A percentile compares a stretch with the other conserved stretches of the same genome.
phyloP scores from a whole-genome alignment of 2,888 invertebrate genomes.

The Plemyria rubiginata region DNA sequence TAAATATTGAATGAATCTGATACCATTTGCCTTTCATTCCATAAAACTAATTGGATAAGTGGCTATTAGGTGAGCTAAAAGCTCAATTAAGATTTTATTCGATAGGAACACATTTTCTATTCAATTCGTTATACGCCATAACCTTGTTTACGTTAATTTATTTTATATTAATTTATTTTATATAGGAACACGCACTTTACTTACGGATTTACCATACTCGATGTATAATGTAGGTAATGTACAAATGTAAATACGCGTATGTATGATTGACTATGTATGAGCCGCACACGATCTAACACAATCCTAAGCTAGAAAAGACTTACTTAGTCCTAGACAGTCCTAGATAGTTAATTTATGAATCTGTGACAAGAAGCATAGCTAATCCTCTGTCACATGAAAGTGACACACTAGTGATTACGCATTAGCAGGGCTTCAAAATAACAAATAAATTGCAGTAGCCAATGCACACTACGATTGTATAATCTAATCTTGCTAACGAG shows the following conservation, averaged over 20 bases:
- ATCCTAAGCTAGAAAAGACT: neutral
- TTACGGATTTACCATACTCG: no score
- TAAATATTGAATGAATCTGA: constrained; percentile 3
- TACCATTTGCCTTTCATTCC: neutral
- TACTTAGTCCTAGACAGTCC: neutral
- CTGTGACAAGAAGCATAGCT: constrained; percentile 6
- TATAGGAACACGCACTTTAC: no score
- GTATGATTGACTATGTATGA: neutral
- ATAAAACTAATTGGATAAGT: constrained; percentile 2
- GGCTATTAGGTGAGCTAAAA: constrained; percentile 4
- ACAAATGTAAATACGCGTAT: no score
- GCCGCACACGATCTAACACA: constrained; percentile 1
- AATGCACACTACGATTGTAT: no score
- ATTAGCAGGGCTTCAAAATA: neutral
- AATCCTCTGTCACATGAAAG: constrained; percentile 8
- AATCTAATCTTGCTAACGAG: no score
- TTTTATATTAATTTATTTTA: no score
- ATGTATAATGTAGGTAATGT: no score
- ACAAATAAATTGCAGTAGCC: no score
- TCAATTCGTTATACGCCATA: constrained; percentile 2
- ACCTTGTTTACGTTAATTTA: no score
- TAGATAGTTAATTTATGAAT: constrained; percentile 1
- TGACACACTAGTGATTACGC: constrained; percentile 1
- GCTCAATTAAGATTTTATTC: constrained; percentile 13
- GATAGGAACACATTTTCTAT: neutral